Percentiles rank a stretch among this genome's conserved stretches.
These are phyloP conservation scores for Amphilophus citrinellus DNA, from an alignment of 2,113 vertebrate species.

Conservation along the genomic window DNA sequence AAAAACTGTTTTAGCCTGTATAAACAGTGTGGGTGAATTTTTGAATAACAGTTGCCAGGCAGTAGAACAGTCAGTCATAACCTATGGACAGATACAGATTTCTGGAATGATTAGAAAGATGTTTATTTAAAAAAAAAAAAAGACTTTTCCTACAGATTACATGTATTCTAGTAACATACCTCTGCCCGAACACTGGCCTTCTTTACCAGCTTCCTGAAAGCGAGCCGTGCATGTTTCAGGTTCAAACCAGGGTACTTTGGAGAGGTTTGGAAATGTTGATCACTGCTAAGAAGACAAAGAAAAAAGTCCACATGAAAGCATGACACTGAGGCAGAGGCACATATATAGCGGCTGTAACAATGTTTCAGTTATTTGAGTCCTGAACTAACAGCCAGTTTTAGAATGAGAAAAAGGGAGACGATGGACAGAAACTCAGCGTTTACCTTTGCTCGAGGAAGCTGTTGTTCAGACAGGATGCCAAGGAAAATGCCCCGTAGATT, in stretches of 20 bases:
- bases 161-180: slow-evolving; percentile 45
- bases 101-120: neutral
- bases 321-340: no score
- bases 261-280: slow-evolving; percentile 73
- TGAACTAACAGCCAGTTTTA: neutral
- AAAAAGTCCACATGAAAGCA: fast-evolving
- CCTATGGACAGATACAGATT: neutral
- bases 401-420: no score
- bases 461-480: slow-evolving; percentile 63
- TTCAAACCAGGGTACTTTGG: slow-evolving; percentile 61
- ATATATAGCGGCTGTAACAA: neutral
- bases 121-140: neutral
- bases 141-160: neutral
- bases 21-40: neutral
- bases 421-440: neutral
- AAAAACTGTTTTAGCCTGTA: no score
- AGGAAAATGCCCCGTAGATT: slow-evolving; percentile 67
- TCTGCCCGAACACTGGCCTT: slow-evolving; percentile 32
- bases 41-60: neutral
- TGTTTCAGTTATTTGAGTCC: neutral
- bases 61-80: neutral
- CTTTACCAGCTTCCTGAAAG: slow-evolving; percentile 68
- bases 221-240: slow-evolving; percentile 35
- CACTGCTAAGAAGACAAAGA: slow-evolving; percentile 37
- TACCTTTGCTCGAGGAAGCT: slow-evolving; percentile 75